These are phyloP conservation scores for Eucera pruinosa DNA, from an alignment of 2,888 invertebrate species.

Conservation along the genomic window DNA sequence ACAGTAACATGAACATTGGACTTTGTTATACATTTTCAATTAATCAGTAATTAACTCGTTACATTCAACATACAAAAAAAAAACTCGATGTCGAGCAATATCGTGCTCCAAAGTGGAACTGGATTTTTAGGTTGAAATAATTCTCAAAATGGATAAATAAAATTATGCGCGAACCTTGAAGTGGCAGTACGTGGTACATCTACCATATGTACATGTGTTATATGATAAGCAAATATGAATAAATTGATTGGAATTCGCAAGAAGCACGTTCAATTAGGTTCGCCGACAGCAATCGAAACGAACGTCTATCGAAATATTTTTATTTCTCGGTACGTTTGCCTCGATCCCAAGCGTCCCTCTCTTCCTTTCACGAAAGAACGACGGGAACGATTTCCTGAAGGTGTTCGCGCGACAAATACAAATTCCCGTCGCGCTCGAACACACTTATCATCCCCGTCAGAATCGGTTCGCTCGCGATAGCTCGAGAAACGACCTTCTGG, in stretches of 20 bases:
- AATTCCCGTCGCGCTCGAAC: conserved; percentile 35
- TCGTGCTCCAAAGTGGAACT: too few relatives aligned
- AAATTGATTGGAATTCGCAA: background rate
- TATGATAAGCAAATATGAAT: too few relatives aligned
- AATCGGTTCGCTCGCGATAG: conserved; percentile 26
- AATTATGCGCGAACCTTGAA: too few relatives aligned
- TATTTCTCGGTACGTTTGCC: conserved; percentile 12
- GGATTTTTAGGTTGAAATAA: too few relatives aligned
- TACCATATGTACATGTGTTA: too few relatives aligned
- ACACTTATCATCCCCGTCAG: conserved; percentile 44
- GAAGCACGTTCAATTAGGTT: conserved; percentile 1
- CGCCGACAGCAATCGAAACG: background rate
- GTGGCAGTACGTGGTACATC: too few relatives aligned
- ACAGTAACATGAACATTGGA: too few relatives aligned
- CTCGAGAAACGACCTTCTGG: conserved; percentile 29
- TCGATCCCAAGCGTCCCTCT: conserved; percentile 1
- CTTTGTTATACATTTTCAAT: too few relatives aligned
- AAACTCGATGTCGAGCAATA: too few relatives aligned
- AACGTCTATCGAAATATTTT: conserved; percentile 1
- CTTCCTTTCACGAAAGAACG: conserved; percentile 22
- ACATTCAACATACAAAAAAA: too few relatives aligned
- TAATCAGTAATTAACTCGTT: too few relatives aligned
- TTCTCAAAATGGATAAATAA: too few relatives aligned
- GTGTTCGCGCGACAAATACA: conserved; percentile 47
- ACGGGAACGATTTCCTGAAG: conserved; percentile 50